Base-by-base conservation (phyloP, 1,140 invertebrate species). In the Drosophila watanabei region DNA sequence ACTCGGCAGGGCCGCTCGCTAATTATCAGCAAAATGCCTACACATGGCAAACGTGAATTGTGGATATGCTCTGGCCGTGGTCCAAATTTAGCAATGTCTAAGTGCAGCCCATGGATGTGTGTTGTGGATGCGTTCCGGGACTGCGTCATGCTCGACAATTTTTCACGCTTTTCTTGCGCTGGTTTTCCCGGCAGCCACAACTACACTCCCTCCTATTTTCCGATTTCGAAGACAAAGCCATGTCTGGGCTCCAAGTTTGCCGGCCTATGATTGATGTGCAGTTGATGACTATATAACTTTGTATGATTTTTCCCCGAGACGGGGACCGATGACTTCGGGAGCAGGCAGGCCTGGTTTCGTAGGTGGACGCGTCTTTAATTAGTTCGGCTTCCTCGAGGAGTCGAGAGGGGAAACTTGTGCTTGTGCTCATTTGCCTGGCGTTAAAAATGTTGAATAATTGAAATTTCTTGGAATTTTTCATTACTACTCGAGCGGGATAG, bases 371-470 rank as follows among this genome's bases (percentile, higher is more conserved):
- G 54, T 87, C 82, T 91, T 90, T 90, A 90, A 90, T 90, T 90
- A 90, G 86, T 91, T 90, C 61, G 69, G 61, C 64, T 75, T 61
- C 57, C 59, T 51, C 64, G 49, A 72, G 33, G 37, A 58, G 65
- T 68, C 61, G n/a, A 54, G 57, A 28, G 48, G 57, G 48, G 48
- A 35, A 39, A 57, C 52, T n/a, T 24, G 24, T 24, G 24, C 72
- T 68, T 66, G 43, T 52, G 61, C 81, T 65, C 77, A 84, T 85
- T 89, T 89, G 69, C 85, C 69, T 85, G 85, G 85, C 85, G 85
- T 89, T 90, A 89, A 90, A 90, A 90, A 89, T 89, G 82, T 89
- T 89, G 86, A 89, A 89, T 89, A 89, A 90, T 89, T 90, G 84
- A 90, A 89, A 89, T 86, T 89, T 89, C 86, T 77, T 49, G 54